phyloP scores from a whole-genome alignment of 2,113 vertebrate genomes.

The Carlito syrichta region DNA sequence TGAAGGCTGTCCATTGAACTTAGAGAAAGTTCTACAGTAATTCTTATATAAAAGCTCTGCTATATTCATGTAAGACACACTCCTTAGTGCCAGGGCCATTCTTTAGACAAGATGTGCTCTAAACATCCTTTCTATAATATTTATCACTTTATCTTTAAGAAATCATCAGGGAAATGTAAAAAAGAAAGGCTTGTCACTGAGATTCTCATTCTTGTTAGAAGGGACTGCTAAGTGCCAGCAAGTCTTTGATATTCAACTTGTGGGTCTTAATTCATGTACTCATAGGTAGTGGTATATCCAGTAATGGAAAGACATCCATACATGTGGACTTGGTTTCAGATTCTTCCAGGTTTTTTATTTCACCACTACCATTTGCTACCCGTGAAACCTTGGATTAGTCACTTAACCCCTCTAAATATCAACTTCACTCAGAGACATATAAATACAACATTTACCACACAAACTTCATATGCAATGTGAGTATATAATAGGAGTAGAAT shows the following conservation, averaged over 20 bases:
- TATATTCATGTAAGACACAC: background rate
- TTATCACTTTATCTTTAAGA: background rate
- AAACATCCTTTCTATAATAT: background rate
- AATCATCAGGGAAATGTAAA: background rate
- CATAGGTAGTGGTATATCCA: background rate
- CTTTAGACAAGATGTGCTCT: background rate
- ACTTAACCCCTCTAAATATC: background rate
- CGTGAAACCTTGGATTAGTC: background rate
- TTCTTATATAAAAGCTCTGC: background rate
- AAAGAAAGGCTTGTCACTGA: background rate
- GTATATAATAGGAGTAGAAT: rapidly evolving
- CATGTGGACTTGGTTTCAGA: background rate
- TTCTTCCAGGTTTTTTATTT: background rate
- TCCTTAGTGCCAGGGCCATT: background rate
- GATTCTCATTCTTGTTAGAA: background rate
- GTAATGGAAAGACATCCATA: background rate
- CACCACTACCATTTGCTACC: background rate
- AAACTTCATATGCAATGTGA: background rate
- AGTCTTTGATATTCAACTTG: background rate
- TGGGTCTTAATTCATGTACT: background rate
- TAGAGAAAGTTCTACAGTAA: background rate
- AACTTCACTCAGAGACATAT: background rate
- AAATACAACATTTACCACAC: background rate
- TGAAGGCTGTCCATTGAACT: background rate
- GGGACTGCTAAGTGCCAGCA: background rate